A percentile compares a stretch with the other conserved stretches of the same genome.
phyloP scores from a whole-genome alignment of 2,888 invertebrate species.

The Aethes cnicana region DNA sequence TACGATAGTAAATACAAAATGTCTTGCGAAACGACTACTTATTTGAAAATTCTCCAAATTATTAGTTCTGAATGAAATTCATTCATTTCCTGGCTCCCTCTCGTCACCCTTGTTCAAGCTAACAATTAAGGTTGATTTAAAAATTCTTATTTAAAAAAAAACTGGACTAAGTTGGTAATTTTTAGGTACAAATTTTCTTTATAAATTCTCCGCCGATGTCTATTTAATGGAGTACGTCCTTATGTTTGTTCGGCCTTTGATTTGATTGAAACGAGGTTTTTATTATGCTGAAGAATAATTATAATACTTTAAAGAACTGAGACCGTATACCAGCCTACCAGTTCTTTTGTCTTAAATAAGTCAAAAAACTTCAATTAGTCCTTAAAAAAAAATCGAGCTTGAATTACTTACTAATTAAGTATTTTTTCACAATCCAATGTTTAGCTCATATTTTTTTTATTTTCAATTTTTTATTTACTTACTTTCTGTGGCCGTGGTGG shows the following conservation, averaged over 20 bases:
- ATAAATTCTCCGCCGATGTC: slow-evolving; percentile 64
- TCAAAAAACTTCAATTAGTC: too few relatives aligned
- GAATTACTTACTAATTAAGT: too few relatives aligned
- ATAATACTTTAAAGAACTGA: too few relatives aligned
- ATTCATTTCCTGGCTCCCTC: slow-evolving; percentile 43
- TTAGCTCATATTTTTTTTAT: too few relatives aligned
- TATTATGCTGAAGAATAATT: too few relatives aligned
- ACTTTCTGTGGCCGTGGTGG: too few relatives aligned
- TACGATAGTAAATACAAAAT: too few relatives aligned
- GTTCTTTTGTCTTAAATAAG: too few relatives aligned
- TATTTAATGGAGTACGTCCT: slow-evolving; percentile 67
- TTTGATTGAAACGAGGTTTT: slow-evolving; percentile 60
- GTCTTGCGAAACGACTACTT: neutral
- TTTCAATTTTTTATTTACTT: too few relatives aligned
- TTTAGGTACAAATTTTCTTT: slow-evolving; percentile 74
- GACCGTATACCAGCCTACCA: too few relatives aligned
- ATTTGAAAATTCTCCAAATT: neutral
- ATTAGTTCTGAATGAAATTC: neutral
- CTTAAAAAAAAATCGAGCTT: too few relatives aligned
- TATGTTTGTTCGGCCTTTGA: slow-evolving; percentile 70
- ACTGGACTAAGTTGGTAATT: slow-evolving; percentile 68
- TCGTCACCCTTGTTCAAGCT: slow-evolving; percentile 42
- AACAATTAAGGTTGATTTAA: slow-evolving; percentile 77
- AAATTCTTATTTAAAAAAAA: slow-evolving; percentile 65
- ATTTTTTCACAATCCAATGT: too few relatives aligned